Percentiles rank a stretch among this genome's conserved stretches.
These are phyloP conservation scores for Tympanuchus pallidicinctus DNA, from an alignment of 2,113 vertebrate genomes.

Conservation along the genomic window DNA sequence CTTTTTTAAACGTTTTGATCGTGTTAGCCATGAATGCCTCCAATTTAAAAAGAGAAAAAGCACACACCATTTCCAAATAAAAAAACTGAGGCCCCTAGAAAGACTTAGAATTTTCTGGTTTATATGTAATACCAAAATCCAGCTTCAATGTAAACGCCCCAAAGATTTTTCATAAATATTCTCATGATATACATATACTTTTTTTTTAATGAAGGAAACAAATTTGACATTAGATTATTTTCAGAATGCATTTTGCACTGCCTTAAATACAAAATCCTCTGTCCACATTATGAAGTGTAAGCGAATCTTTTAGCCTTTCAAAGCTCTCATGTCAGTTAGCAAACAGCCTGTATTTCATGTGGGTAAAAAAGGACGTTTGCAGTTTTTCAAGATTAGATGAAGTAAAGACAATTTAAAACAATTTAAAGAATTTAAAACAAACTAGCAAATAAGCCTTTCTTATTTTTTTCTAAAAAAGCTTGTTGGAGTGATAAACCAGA, in stretches of 20 bases:
- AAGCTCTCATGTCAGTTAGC: not conserved
- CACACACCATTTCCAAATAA: not conserved
- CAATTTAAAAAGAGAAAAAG: not conserved
- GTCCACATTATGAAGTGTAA: rapidly evolving
- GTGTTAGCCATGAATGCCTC: rapidly evolving
- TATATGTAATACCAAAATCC: not conserved
- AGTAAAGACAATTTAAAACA: not conserved
- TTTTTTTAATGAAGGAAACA: not conserved
- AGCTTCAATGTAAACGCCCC: rapidly evolving
- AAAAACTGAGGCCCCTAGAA: not conserved
- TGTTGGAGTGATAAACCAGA: not conserved
- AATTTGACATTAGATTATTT: not conserved
- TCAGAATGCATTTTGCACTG: not conserved
- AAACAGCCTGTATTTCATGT: rapidly evolving
- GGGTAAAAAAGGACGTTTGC: not conserved
- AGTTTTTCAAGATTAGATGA: not conserved
- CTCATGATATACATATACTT: no score
- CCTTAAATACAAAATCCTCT: not conserved
- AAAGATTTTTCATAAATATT: not conserved
- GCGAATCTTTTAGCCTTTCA: not conserved
- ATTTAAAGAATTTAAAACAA: not conserved
- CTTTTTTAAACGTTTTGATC: not conserved
- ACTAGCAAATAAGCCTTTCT: not conserved
- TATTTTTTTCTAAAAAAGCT: not conserved
- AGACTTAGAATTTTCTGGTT: not conserved